Percentiles rank a stretch among this genome's conserved stretches.
These are phyloP conservation scores for Penaeus monodon DNA, from an alignment of 2,888 invertebrate species.

Conservation along the genomic window DNA sequence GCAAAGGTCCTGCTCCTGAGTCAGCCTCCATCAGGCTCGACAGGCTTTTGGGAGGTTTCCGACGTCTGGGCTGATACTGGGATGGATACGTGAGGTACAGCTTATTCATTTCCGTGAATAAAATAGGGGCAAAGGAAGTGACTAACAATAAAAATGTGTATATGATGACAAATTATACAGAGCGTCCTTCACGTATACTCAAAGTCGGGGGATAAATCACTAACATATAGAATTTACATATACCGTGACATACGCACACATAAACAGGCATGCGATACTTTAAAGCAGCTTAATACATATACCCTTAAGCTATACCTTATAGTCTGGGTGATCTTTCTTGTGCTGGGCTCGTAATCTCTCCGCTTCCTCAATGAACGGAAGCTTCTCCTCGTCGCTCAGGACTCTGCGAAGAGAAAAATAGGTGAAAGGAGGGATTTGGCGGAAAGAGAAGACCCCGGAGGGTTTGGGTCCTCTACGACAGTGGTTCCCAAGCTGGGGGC, in stretches of 20 bases:
- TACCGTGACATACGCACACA: neutral
- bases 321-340: conserved; percentile 94
- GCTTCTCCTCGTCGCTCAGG: conserved; percentile 87
- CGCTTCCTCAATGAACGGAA: conserved; percentile 93
- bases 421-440: neutral
- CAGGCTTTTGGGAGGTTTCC: conserved; percentile 61
- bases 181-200: neutral
- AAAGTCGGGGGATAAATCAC: neutral
- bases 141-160: too few species aligned
- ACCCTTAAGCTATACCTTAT: conserved; percentile 76
- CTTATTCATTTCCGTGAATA: too few species aligned
- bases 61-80: conserved; percentile 62
- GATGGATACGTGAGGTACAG: neutral
- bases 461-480: too few species aligned
- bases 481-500: too few species aligned
- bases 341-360: conserved; percentile 92
- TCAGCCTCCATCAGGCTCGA: conserved; percentile 49
- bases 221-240: neutral
- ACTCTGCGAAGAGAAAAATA: conserved; percentile 75
- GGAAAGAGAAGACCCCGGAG: neutral
- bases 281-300: neutral
- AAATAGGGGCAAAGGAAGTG: too few species aligned
- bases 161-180: too few species aligned
- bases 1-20: conserved; percentile 28
- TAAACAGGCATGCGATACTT: neutral